Base-by-base conservation (phyloP, 2,113 vertebrate species). In the Paramormyrops kingsleyae region DNA sequence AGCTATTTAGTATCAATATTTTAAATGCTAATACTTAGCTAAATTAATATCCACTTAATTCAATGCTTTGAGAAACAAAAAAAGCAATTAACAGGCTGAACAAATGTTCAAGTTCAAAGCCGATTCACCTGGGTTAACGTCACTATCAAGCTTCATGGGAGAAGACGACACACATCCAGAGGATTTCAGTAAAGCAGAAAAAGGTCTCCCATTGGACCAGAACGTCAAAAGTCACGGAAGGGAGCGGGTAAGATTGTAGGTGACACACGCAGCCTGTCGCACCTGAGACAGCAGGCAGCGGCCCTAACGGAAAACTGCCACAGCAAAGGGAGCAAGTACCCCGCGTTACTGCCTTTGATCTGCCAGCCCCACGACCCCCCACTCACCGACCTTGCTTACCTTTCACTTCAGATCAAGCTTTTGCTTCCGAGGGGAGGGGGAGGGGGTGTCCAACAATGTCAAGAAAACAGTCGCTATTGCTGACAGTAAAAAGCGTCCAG, bases 401-500 rank as follows among this genome's bases (percentile, higher is more conserved):
- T 92, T 52, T 88, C 39, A 84, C 86, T 90, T 46, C 0, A 80
- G 86, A 90, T 89, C 52, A 74, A 88, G 80, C 44, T 42, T 21
- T 83, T 53, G n/a, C 15, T 66, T 91, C 77, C 31, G 13, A 83
- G 77, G 59, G 59, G 59, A n/a, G 83, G 62, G 89, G 62, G 62
- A 21, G 83, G 62, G 89, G 52, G 83, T n/a, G 15, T 31, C 74
- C 42, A 8, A 84, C 46, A 89, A 59, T 24, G 39, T 27, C 88
- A 87, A 83, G 84, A 88, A 59, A 89, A 87, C 89, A 42, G 89
- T 39, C 39, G 47, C 44, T 21, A 89, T 88, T 83, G 27, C 84
- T 88, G 59, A 80, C 89, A 74, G 46, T 83, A 91, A 90, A 90
- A 88, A 90, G 83, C 0, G 84, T 90, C 87, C 88, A 90, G 80